Base-by-base conservation (phyloP, 1,140 invertebrate species). In the Lycorma delicatula region DNA sequence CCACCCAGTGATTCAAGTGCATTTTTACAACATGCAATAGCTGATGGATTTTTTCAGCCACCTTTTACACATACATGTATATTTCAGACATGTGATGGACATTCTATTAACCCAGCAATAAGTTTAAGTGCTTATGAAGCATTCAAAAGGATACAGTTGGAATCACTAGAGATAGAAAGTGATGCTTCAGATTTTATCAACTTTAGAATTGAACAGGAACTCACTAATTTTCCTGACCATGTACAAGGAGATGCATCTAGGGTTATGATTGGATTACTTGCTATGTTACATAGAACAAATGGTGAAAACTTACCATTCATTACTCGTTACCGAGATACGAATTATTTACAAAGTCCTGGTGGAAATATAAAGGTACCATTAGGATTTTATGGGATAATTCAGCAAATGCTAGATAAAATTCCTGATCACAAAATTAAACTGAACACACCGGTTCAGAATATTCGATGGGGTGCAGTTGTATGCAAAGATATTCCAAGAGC, bases 21-120 rank as follows among this genome's bases (percentile, higher is more conserved):
- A 1, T 75, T 83, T 2, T 84, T 79, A 62, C 81, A 80, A 3
- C 61, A 85, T 29, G 83, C 83, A 2, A 80, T 79, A 2, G 77
- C 82, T 65, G 81, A 85, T 60, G 77, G 80, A 29, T 69, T 85
- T 3, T 58, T 84, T 29, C 79, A 62, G 65, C 73, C 25, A 75
- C 80, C 9, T 56, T 77, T 53, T 65, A 70, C 51, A 69, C 60
- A 74, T 9, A 63, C 71, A 9, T 77, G 23, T 66, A 41, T 84
- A 18, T 83, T 81, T 60, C 82, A 80, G 60, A 83, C 80, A 1
- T 83, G 81, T 62, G 81, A 84, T 49, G 82, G 83, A 1, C 73
- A 81, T 5, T 77, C 79, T 1, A 77, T 84, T 12, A 80, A 83
- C 63, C 70, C 77, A 34, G 74, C 79, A 1, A 73, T 81, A 6